phyloP scores from a whole-genome alignment of 2,797 vertebrate genomes.

The Emys orbicularis region DNA sequence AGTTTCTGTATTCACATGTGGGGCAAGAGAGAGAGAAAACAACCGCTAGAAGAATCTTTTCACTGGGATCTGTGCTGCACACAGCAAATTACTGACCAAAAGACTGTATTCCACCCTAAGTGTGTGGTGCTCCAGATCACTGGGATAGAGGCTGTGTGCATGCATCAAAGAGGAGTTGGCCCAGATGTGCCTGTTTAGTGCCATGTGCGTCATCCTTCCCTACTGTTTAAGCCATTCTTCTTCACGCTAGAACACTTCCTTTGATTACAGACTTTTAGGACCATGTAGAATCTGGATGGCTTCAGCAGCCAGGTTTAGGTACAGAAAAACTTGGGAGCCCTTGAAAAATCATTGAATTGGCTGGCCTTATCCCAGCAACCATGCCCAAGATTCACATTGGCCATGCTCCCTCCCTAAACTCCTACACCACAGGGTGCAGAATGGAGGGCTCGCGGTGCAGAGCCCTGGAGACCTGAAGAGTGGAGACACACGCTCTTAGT shows the following conservation, averaged over 20 bases:
- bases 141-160: accelerated
- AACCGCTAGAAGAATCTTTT: not conserved
- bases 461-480: not conserved
- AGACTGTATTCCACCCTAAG: not conserved
- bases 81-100: not conserved
- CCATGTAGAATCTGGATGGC: accelerated
- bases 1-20: not conserved
- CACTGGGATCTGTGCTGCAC: not conserved
- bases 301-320: not conserved
- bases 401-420: not conserved
- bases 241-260: not conserved
- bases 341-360: not conserved
- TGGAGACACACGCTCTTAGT: not conserved
- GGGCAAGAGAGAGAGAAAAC: not conserved
- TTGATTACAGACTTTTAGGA: not conserved
- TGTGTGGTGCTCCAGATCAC: not conserved
- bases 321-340: not conserved
- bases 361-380: not conserved
- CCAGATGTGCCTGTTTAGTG: not conserved
- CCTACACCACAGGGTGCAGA: not conserved
- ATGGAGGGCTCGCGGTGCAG: not conserved
- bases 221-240: not conserved
- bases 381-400: not conserved
- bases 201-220: not conserved
- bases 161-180: not conserved